These are phyloP conservation scores for Halictus rubicundus DNA, from an alignment of 1,140 invertebrate genomes.

Conservation along the genomic window DNA sequence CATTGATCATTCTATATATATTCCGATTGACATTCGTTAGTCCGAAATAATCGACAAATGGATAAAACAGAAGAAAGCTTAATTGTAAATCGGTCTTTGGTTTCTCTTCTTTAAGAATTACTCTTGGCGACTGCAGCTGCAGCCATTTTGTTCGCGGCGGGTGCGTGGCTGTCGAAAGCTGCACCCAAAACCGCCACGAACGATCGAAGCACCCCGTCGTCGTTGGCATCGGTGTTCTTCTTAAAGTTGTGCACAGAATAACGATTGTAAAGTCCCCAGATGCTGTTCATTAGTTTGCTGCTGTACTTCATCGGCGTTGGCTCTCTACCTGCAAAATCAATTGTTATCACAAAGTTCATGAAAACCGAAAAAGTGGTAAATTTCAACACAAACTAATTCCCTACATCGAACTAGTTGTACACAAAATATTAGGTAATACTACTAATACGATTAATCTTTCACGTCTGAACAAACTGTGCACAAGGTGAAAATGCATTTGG, in stretches of 20 bases:
- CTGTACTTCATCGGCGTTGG: conserved; percentile 88
- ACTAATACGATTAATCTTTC: too few species aligned
- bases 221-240: conserved; percentile 85
- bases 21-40: neutral
- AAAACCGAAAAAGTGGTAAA: too few species aligned
- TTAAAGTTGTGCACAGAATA: conserved; percentile 93
- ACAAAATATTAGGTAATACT: too few species aligned
- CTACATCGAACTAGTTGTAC: too few species aligned
- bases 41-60: neutral
- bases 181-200: conserved; percentile 61
- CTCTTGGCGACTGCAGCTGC: conserved; percentile 19
- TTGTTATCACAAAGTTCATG: too few species aligned
- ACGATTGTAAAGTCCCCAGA: conserved; percentile 93
- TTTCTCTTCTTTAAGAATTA: conserved; percentile 7
- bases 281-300: conserved; percentile 93
- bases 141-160: conserved; percentile 23
- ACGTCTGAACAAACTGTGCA: too few species aligned
- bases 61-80: neutral
- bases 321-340: conserved; percentile 74
- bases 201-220: conserved; percentile 56
- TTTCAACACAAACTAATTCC: too few species aligned
- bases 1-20: neutral
- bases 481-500: too few species aligned
- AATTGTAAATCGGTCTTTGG: conserved; percentile 2
- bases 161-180: conserved; percentile 14